A percentile compares a stretch with the other conserved stretches of the same genome.
phyloP scores from a whole-genome alignment of 2,888 invertebrate genomes.

The Drosophila mayaguana region DNA sequence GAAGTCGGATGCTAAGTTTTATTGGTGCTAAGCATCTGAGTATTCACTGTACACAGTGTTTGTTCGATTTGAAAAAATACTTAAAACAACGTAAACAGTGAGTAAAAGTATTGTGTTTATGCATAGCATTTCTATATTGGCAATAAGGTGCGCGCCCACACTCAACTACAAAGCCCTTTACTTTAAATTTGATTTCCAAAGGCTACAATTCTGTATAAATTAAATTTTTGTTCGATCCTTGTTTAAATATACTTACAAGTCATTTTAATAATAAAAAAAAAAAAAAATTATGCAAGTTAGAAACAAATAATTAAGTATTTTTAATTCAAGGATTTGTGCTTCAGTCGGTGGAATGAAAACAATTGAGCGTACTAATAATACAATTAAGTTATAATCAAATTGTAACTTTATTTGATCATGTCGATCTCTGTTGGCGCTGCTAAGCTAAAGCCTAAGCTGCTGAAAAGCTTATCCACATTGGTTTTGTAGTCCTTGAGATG shows the following conservation, averaged over 20 bases:
- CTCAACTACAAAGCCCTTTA: slow-evolving; percentile 34
- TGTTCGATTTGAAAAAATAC: slow-evolving; percentile 33
- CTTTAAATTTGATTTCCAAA: slow-evolving; percentile 33
- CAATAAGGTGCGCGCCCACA: slow-evolving; percentile 50
- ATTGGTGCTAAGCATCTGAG: slow-evolving; percentile 74
- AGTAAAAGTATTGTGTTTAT: slow-evolving; percentile 60
- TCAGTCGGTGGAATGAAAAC: background rate
- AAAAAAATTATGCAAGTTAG: slow-evolving; percentile 67
- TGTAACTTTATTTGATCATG: slow-evolving; percentile 41
- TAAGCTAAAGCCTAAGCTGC: slow-evolving; percentile 50
- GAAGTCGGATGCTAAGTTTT: slow-evolving; percentile 75
- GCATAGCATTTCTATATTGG: slow-evolving; percentile 71
- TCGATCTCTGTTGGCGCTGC: slow-evolving; percentile 12
- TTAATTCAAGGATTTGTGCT: background rate
- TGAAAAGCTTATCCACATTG: slow-evolving; percentile 71
- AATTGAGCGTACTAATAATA: slow-evolving; percentile 1
- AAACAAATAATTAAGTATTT: slow-evolving; percentile 48
- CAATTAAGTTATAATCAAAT: slow-evolving; percentile 46
- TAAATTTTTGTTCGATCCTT: slow-evolving; percentile 55
- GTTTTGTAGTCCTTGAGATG: slow-evolving; percentile 72
- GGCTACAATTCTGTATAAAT: slow-evolving; percentile 53
- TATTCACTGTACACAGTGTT: slow-evolving; percentile 48
- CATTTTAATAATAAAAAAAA: slow-evolving; percentile 74
- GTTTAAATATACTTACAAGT: slow-evolving; percentile 59
- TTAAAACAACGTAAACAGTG: slow-evolving; percentile 45